These are phyloP conservation scores for Agrilus cyanescens DNA, from an alignment of 2,888 invertebrate genomes.

Conservation along the genomic window DNA sequence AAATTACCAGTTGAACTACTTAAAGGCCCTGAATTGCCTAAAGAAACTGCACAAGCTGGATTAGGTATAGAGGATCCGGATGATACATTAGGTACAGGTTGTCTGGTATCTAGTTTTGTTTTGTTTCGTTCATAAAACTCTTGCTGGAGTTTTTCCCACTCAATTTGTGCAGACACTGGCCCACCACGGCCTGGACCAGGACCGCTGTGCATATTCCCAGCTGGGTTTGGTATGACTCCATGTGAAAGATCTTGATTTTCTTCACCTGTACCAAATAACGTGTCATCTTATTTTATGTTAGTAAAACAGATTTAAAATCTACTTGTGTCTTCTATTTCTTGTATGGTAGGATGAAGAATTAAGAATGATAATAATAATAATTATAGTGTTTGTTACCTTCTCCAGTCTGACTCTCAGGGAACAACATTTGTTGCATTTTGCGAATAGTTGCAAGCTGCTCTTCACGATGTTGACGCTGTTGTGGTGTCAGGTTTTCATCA, in stretches of 20 bases:
- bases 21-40: constrained; percentile 15
- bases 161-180: constrained; percentile 53
- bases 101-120: constrained; percentile 20
- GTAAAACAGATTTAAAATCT: too few species aligned
- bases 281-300: not conserved
- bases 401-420: constrained; percentile 58
- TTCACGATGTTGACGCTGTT: constrained; percentile 88
- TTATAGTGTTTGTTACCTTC: constrained; percentile 16
- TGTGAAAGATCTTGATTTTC: constrained; percentile 12
- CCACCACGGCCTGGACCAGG: constrained; percentile 24
- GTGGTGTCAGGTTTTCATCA: constrained; percentile 91
- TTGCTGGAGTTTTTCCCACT: constrained; percentile 85
- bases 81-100: constrained; percentile 4
- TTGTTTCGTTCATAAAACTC: constrained; percentile 63
- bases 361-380: too few species aligned
- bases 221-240: constrained; percentile 9
- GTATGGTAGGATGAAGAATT: too few species aligned
- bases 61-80: constrained; percentile 25
- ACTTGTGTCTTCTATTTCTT: too few species aligned
- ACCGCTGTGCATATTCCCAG: constrained; percentile 7
- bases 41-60: constrained; percentile 23
- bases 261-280: not conserved
- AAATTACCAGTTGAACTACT: too few species aligned
- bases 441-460: constrained; percentile 82
- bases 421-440: constrained; percentile 87